Base-by-base conservation (phyloP, 2,113 vertebrate genomes). In the Salvelinus fontinalis region DNA sequence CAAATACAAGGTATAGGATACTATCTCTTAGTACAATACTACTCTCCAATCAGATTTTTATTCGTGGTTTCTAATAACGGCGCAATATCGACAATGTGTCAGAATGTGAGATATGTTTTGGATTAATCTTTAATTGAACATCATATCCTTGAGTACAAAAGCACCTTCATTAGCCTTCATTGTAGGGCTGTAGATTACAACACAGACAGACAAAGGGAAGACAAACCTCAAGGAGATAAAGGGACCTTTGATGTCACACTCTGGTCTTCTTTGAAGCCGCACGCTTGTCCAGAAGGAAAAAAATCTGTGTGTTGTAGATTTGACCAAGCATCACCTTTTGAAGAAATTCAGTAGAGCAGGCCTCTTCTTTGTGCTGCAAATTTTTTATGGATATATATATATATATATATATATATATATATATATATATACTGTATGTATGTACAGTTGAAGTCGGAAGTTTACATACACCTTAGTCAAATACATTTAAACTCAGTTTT, bases 171-270 rank as follows among this genome's bases (percentile, higher is more conserved):
- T 88, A 85, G 71, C 62, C 62, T 26, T 26, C 26, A 85, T 84
- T 78, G 81, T 68, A 86, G 54, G 62, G 48, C 27, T 78, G 73
- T 54, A 83, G 80, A 87, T 87, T 79, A 87, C 84, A 88, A 87
- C 76, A 54, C 78, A 76, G 84, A 67, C 72, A 85, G 75, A 76
- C 64, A 60, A 72, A 74, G 75, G 77, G 64, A 48, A 26, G 81
- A 78, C 79, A 80, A 80, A 85, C 84, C 77, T 83, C 62, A 81
- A 83, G 79, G 76, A 87, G 79, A 89, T 85, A 82, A 84, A 84
- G 69, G 76, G 67, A 82, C 79, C 78, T 90, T 89, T 92, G 89
- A 92, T 89, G 86, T 85, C 76, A 85, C 85, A 82, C 71, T 86
- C 70, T 74, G 66, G 39, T 75, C 68, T 74, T 75, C 85, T 91